Evolutionary conservation across 2,888 invertebrate species (phyloP), one percentile per base, ranked within the genome.

Genomic region (Scrobipalpa costella): DNA sequence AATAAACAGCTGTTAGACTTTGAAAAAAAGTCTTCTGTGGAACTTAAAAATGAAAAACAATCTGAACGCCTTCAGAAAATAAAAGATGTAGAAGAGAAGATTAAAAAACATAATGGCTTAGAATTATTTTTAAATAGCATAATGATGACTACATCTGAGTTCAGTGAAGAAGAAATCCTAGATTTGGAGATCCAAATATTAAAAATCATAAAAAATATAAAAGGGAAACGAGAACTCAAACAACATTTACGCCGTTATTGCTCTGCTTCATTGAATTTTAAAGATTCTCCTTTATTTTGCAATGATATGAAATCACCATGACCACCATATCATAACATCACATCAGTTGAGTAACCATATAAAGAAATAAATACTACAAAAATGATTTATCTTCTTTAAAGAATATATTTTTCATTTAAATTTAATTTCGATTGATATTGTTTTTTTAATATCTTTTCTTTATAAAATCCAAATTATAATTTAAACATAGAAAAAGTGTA

Each of bases 141-240:
- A 0, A 2, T 63, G 7, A 52, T 44, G 40, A 33, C n/a, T 3
- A 60, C 44, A 17, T 13, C 27, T 13, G 60, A 63, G 40, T 63
- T 63, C 21, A 44, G 34, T 17, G 63, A 63, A 11, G 63, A 60
- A 59, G 63, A 63, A 55, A 55, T 59, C 40, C 34, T 63, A 17
- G 60, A 59, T 8, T 19, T 63, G 7, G 59, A 63, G 52, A 63
- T 63, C 6, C 63, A 63, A 55, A 60, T 60, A 21, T 21, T 63
- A 17, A 63, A 59, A 63, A 15, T 33, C 11, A 34, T 63, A 15
- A 63, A 63, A 44, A 63, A 21, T 19, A 60, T 60, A 15, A 59
- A 55, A 55, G 52, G 52, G 11, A 63, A 63, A 55, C 47, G 60
- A 19, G 63, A 63, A 38, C 6, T 63, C 1, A 63, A 27, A 58